phyloP scores from a whole-genome alignment of 2,888 invertebrate species.

The Cosmopolites sordidus region DNA sequence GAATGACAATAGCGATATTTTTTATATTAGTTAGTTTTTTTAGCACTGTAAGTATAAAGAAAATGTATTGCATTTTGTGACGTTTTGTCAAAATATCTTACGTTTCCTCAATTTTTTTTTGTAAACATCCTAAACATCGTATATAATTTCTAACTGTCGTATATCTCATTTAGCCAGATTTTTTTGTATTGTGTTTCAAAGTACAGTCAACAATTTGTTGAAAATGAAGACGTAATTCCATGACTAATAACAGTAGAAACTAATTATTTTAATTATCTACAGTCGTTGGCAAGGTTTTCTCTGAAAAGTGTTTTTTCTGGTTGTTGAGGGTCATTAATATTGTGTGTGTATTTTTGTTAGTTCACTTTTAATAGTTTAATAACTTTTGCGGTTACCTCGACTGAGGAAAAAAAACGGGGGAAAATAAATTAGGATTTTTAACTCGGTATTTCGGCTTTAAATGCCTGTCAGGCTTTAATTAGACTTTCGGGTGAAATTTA shows the following conservation, averaged over 20 bases:
- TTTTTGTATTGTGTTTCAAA: background rate
- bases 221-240: background rate
- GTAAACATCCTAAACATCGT: no score
- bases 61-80: no score
- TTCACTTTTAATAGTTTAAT: background rate
- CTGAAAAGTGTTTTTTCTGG: background rate
- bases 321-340: background rate
- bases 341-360: background rate
- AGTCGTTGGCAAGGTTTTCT: background rate
- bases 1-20: no score
- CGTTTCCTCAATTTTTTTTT: no score
- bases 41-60: no score
- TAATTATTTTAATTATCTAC: slow-evolving; percentile 1
- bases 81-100: no score
- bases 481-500: slow-evolving; percentile 31
- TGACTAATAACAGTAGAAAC: slow-evolving; percentile 1
- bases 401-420: slow-evolving; percentile 1
- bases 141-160: background rate
- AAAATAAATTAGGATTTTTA: slow-evolving; percentile 27
- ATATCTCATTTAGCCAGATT: background rate
- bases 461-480: slow-evolving; percentile 31
- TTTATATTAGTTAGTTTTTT: no score
- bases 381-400: background rate
- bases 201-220: background rate
- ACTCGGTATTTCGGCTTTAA: slow-evolving; percentile 22